phyloP scores from a whole-genome alignment of 2,113 vertebrate genomes.

The Scopus umbretta region DNA sequence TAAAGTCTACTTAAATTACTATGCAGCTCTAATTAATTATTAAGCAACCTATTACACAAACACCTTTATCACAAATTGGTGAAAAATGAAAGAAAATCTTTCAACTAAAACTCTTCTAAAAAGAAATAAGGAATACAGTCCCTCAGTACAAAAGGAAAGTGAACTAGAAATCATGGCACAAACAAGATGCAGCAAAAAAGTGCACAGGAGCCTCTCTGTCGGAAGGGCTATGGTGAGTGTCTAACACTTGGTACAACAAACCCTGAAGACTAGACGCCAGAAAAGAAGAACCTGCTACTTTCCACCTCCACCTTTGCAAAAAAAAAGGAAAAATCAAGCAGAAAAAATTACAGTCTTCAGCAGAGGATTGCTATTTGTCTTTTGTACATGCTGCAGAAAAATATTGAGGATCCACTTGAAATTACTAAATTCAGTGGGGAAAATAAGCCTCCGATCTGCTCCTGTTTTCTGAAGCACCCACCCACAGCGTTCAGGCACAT shows the following conservation, averaged over 20 bases:
- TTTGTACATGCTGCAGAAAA: background rate
- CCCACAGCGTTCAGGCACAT: accelerated
- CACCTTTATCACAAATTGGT: background rate
- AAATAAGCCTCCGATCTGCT: background rate
- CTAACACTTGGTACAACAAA: background rate
- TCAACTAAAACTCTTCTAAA: background rate
- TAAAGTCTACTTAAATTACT: background rate
- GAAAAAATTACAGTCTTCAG: background rate
- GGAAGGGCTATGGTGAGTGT: background rate
- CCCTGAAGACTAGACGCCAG: background rate
- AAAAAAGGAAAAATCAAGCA: background rate
- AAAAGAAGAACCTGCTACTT: background rate
- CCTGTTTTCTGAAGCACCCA: background rate
- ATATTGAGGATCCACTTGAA: background rate
- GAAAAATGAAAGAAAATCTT: background rate
- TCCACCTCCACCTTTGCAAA: background rate
- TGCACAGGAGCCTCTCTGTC: background rate
- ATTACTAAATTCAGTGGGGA: background rate
- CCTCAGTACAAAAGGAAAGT: background rate
- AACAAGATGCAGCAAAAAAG: background rate
- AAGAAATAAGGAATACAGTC: background rate
- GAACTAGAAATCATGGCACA: background rate
- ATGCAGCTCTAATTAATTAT: background rate
- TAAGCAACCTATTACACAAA: background rate
- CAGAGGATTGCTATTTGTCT: background rate